phyloP scores from a whole-genome alignment of 2,797 vertebrate genomes.

The Buphagus erythrorhynchus region DNA sequence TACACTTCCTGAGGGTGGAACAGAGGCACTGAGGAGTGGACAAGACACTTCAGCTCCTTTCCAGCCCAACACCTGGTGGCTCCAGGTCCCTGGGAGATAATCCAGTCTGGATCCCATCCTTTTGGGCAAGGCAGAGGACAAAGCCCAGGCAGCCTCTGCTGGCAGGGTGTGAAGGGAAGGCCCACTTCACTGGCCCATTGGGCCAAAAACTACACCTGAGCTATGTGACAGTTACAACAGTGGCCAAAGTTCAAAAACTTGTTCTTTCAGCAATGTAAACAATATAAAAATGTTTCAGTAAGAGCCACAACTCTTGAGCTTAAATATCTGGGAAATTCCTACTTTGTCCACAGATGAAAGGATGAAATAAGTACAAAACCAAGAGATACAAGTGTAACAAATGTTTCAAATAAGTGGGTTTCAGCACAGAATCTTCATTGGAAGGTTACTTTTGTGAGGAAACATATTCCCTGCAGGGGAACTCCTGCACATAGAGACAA shows the following conservation, averaged over 20 bases:
- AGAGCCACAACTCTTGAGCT: background rate
- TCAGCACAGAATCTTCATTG: background rate
- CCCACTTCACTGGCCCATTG: background rate
- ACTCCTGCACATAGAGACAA: background rate
- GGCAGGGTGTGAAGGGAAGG: background rate
- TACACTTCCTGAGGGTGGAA: fast-evolving
- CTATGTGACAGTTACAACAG: background rate
- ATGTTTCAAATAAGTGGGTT: background rate
- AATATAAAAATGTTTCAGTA: background rate
- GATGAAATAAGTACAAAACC: background rate
- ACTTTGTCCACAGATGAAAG: background rate
- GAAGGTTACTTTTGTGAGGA: background rate
- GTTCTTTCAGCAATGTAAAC: background rate
- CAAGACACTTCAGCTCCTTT: background rate
- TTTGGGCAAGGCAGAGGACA: background rate
- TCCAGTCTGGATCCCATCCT: background rate
- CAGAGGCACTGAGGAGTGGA: background rate
- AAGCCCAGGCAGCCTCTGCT: background rate
- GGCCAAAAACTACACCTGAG: constrained; percentile 13
- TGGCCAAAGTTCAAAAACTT: background rate
- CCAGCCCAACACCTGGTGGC: background rate
- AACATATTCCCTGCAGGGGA: background rate
- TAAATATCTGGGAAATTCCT: background rate
- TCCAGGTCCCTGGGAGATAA: background rate
- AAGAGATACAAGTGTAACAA: background rate